phyloP scores from a whole-genome alignment of 2,797 vertebrate species.

The Xyrichtys novacula region DNA sequence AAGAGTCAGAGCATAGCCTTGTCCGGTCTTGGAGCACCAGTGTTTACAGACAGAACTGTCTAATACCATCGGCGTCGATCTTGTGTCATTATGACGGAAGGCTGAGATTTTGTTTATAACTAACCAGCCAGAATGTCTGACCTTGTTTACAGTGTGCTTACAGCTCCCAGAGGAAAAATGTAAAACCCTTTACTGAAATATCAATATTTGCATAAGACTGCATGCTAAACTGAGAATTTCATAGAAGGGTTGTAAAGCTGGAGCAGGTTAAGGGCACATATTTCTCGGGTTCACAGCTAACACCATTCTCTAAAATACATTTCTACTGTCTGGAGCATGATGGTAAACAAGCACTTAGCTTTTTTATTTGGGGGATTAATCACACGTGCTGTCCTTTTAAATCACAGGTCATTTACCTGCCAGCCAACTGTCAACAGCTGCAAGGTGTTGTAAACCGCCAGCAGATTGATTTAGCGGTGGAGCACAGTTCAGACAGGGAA shows the following conservation, averaged over 20 bases:
- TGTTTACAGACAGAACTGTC: conserved; percentile 70
- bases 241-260: conserved; percentile 24
- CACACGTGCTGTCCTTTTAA: conserved; percentile 38
- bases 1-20: conserved; percentile 68
- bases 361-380: conserved; percentile 48
- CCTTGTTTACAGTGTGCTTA: conserved; percentile 63
- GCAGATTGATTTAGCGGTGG: conserved; percentile 49
- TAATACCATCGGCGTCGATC: conserved; percentile 59
- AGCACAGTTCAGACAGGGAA: conserved; percentile 32
- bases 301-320: conserved; percentile 10
- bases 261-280: conserved; percentile 10
- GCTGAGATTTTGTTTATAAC: conserved; percentile 43
- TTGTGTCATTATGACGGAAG: conserved; percentile 67
- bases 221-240: conserved; percentile 44
- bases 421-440: conserved; percentile 59
- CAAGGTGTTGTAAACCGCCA: conserved; percentile 32
- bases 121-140: conserved; percentile 39
- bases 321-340: conserved; percentile 25
- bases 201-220: conserved; percentile 67
- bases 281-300: conserved; percentile 22
- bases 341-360: conserved; percentile 34
- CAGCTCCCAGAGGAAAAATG: conserved; percentile 40
- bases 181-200: conserved; percentile 48
- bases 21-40: conserved; percentile 42
- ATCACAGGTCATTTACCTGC: conserved; percentile 43